phyloP scores from a whole-genome alignment of 2,113 vertebrate species.

The Cisticola juncidis region DNA sequence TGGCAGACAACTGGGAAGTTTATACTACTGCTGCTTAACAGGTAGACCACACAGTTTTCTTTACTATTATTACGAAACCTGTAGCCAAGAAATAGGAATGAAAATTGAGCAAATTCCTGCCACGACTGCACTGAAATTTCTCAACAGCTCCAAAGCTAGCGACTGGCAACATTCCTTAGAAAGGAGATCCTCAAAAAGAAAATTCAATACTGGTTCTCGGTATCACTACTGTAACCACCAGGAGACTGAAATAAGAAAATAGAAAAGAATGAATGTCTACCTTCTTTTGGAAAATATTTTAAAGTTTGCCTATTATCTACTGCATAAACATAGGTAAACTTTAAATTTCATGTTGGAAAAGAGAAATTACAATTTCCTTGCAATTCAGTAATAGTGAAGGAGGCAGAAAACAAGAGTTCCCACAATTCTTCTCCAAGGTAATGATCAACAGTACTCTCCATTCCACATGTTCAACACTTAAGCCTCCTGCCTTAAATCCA shows the following conservation, averaged over 20 bases:
- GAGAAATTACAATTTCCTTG: neutral
- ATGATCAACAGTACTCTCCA: neutral
- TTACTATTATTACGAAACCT: neutral
- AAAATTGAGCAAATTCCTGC: slow-evolving; percentile 20
- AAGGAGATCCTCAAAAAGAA: neutral
- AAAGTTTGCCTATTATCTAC: neutral
- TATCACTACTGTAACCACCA: neutral
- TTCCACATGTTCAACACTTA: neutral
- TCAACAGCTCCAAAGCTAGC: neutral
- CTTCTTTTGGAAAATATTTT: neutral
- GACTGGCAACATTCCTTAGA: neutral
- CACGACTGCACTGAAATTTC: neutral
- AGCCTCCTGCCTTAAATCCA: neutral
- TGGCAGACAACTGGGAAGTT: neutral
- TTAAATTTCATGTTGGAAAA: neutral
- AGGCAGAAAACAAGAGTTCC: neutral
- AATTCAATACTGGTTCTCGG: neutral
- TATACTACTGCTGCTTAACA: neutral
- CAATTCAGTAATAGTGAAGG: neutral
- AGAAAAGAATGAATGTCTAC: neutral
- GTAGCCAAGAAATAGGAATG: neutral
- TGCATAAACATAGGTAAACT: neutral
- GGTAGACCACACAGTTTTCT: neutral
- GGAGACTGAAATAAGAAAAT: neutral
- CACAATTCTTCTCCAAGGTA: neutral